These are phyloP conservation scores for Xanthia icteritia DNA, from an alignment of 2,888 invertebrate genomes.

Conservation along the genomic window DNA sequence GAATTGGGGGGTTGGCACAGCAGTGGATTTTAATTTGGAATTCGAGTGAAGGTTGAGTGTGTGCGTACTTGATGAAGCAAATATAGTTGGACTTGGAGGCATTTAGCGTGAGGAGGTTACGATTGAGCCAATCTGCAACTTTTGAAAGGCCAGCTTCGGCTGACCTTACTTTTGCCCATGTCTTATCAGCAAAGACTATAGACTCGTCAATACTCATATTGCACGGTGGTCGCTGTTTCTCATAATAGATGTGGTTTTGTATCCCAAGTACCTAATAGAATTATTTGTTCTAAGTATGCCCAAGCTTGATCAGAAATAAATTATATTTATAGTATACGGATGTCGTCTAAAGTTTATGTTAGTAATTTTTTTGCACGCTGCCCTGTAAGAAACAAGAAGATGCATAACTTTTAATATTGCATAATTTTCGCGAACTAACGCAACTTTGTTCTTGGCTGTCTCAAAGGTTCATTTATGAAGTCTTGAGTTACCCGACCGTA, in stretches of 20 bases:
- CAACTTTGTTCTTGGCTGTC: neutral
- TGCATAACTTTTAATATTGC: constrained; percentile 3
- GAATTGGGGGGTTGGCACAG: too few species aligned
- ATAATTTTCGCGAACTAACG: constrained; percentile 16
- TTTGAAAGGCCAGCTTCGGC: too few species aligned
- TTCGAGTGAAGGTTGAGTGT: too few species aligned
- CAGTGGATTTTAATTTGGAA: too few species aligned
- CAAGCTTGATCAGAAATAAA: neutral
- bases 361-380: constrained; percentile 7
- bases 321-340: neutral
- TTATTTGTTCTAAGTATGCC: neutral
- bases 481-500: constrained; percentile 33
- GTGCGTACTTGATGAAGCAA: too few species aligned
- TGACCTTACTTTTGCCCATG: too few species aligned
- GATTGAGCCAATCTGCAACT: too few species aligned
- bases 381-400: neutral
- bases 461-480: constrained; percentile 25
- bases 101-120: too few species aligned
- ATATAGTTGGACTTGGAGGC: too few species aligned
- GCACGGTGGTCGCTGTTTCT: too few species aligned
- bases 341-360: neutral
- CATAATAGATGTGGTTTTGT: neutral
- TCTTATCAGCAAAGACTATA: too few species aligned
- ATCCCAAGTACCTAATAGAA: neutral
- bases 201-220: too few species aligned